A percentile compares a stretch with the other conserved stretches of the same genome.
These are phyloP conservation scores for Enteromius fasciolatus DNA, from an alignment of 2,797 vertebrate genomes.

Conservation along the genomic window DNA sequence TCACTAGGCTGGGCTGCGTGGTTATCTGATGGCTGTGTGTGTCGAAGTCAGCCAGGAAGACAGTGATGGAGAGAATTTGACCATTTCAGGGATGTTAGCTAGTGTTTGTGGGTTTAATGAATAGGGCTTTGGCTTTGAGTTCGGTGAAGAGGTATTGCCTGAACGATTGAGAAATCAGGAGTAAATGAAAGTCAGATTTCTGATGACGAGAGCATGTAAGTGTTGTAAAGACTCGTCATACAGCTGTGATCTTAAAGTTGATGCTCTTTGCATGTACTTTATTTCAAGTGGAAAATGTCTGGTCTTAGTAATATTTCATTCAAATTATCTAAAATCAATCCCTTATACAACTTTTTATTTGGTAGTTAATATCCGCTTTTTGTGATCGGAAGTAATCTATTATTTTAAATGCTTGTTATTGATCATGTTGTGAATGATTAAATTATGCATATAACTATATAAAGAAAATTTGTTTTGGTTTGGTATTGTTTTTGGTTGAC, in stretches of 20 bases:
- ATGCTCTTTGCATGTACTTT: slow-evolving; percentile 28
- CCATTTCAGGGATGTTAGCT: slow-evolving; percentile 2
- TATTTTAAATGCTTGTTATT: not conserved
- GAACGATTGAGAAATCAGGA: not conserved
- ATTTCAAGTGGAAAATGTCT: not conserved
- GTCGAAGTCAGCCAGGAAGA: slow-evolving; percentile 18
- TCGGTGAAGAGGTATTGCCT: slow-evolving; percentile 5
- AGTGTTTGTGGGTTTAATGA: slow-evolving; percentile 28
- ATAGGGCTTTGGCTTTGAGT: slow-evolving; percentile 14
- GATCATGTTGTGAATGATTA: not conserved
- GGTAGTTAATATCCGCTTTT: not conserved
- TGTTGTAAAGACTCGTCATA: not conserved
- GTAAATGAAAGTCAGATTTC: slow-evolving; percentile 38
- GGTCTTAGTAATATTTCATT: not conserved
- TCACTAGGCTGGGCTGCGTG: slow-evolving; percentile 50
- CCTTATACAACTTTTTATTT: not conserved
- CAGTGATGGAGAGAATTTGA: slow-evolving; percentile 28
- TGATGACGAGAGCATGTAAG: slow-evolving; percentile 43
- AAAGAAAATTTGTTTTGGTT: too few relatives aligned
- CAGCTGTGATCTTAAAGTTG: not conserved
- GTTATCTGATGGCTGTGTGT: slow-evolving; percentile 47
- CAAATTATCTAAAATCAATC: not conserved
- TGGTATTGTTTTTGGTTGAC: not conserved
- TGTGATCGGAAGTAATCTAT: not conserved
- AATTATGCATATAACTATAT: not conserved